Evolutionary conservation across 2,113 vertebrate species (phyloP).

Genomic region (Cyprinodon tularosa): DNA sequence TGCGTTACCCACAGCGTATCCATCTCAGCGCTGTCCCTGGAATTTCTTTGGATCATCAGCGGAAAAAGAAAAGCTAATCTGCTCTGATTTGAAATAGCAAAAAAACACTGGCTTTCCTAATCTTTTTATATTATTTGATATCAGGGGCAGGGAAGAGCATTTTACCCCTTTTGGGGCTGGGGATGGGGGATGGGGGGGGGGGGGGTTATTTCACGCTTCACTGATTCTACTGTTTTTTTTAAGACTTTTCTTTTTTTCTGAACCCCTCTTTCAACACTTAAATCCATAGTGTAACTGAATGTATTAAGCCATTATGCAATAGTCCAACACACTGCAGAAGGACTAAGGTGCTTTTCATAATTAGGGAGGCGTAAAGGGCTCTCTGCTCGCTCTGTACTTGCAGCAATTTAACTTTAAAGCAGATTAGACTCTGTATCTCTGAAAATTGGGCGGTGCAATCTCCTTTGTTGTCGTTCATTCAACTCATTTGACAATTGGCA

Average conservation of each 20-base stretch:
- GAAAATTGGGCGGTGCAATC: slow-evolving; percentile 56
- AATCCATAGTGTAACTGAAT: slow-evolving; percentile 62
- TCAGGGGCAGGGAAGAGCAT: slow-evolving; percentile 65
- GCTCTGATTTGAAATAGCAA: slow-evolving; percentile 79
- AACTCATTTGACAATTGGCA: slow-evolving; percentile 73
- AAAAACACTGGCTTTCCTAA: slow-evolving; percentile 77
- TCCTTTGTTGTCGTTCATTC: slow-evolving; percentile 67
- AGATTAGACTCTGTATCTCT: slow-evolving; percentile 66
- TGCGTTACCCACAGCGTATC: slow-evolving; percentile 55
- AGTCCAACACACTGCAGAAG: slow-evolving; percentile 61
- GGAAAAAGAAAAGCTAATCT: slow-evolving; percentile 77
- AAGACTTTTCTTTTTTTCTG: slow-evolving; percentile 56
- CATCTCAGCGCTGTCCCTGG: slow-evolving; percentile 55
- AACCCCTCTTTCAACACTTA: slow-evolving; percentile 37
- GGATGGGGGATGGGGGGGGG: slow-evolving; percentile 62
- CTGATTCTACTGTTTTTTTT: slow-evolving; percentile 75
- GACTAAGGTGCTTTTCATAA: slow-evolving; percentile 66
- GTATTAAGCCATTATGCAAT: slow-evolving; percentile 62
- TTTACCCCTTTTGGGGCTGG: slow-evolving; percentile 64
- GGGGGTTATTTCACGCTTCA: slow-evolving; percentile 79
- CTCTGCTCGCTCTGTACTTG: slow-evolving; percentile 53
- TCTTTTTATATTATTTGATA: slow-evolving; percentile 74
- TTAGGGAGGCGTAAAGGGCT: slow-evolving; percentile 62
- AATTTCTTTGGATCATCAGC: slow-evolving; percentile 71
- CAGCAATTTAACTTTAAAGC: slow-evolving; percentile 71